Evolutionary conservation across 1,140 invertebrate genomes (phyloP).

Genomic region (Antheraea mylitta): DNA sequence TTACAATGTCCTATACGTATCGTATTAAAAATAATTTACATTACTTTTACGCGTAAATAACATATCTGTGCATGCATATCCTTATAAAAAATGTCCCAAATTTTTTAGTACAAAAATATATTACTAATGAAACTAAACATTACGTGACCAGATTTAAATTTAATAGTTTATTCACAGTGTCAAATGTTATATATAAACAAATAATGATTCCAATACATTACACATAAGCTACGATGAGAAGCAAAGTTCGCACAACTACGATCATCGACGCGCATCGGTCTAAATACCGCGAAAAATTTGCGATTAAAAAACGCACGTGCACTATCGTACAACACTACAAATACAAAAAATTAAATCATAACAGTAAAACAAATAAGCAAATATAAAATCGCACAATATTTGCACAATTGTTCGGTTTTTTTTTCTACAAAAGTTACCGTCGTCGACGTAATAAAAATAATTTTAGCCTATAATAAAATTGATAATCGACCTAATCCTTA

Average conservation of each 20-base stretch:
- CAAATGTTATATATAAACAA: no score
- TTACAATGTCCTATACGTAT: no score
- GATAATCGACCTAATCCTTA: conserved; percentile 70
- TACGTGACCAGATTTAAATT: no score
- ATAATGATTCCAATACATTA: no score
- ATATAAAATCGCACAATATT: conserved; percentile 54
- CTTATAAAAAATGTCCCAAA: no score
- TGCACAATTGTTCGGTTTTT: conserved; percentile 61
- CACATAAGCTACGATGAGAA: neutral
- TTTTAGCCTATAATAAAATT: conserved; percentile 61
- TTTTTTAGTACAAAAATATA: no score
- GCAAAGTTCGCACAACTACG: neutral
- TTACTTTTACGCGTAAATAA: no score
- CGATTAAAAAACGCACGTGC: conserved; percentile 36
- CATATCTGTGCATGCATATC: no score
- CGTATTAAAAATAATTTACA: no score
- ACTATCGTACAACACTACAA: conserved; percentile 13
- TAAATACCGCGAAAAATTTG: neutral
- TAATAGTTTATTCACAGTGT: no score
- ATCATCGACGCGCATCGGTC: neutral
- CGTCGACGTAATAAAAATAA: conserved; percentile 49
- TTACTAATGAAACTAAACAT: no score
- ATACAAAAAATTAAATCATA: no score
- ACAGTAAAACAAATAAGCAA: conserved; percentile 48
- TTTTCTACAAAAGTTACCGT: conserved; percentile 36